Conservation (phyloP, 2,888 invertebrate species). For the Parnassius apollo region DNA sequence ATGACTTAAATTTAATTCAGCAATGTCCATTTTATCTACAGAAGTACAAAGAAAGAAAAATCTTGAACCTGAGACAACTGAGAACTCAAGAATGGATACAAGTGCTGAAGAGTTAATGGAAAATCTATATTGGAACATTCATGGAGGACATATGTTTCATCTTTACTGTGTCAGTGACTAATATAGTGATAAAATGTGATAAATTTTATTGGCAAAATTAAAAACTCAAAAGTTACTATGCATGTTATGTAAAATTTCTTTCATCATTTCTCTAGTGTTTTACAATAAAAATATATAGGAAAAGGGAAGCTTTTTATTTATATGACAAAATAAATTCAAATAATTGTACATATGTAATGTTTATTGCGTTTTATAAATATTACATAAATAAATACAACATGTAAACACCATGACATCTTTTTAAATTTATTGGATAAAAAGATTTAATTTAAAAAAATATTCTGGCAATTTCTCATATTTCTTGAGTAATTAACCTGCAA, state of each 20-base stretch:
- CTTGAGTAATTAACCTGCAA: constrained; percentile 65
- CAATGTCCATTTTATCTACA: constrained; percentile 77
- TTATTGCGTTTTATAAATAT: constrained; percentile 50
- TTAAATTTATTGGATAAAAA: constrained; percentile 34
- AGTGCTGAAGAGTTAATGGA: constrained; percentile 76
- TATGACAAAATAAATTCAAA: constrained; percentile 37
- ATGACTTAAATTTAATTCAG: constrained; percentile 54
- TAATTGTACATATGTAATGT: constrained; percentile 39
- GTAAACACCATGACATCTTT: constrained; percentile 45
- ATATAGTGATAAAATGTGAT: constrained; percentile 49
- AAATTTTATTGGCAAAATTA: constrained; percentile 29
- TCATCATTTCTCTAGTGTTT: constrained; percentile 46
- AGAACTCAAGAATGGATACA: constrained; percentile 70
- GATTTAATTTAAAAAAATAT: constrained; percentile 27
- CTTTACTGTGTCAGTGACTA: constrained; percentile 63
- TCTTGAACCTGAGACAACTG: constrained; percentile 74
- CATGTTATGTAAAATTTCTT: constrained; percentile 22
- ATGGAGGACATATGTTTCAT: constrained; percentile 83
- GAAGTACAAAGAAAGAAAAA: constrained; percentile 75
- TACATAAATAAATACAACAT: constrained; percentile 46
- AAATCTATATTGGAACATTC: constrained; percentile 82
- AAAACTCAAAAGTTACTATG: constrained; percentile 22
- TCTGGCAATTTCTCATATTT: constrained; percentile 42
- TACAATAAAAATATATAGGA: constrained; percentile 64
- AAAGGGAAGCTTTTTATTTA: constrained; percentile 65